These are phyloP conservation scores for Nomia melanderi DNA, from an alignment of 1,140 invertebrate species.

Conservation along the genomic window DNA sequence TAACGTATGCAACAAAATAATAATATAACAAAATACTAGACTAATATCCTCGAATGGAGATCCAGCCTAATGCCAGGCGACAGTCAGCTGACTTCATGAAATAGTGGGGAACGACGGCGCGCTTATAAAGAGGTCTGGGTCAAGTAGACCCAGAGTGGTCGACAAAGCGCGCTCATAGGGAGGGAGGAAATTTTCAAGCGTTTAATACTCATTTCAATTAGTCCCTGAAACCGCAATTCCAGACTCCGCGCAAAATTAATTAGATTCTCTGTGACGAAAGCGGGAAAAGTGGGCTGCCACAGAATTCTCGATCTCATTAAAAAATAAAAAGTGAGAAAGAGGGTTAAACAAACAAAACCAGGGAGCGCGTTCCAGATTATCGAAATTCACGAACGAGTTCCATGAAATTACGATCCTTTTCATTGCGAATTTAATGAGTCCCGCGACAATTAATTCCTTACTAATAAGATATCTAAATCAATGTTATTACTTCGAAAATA, in stretches of 20 bases:
- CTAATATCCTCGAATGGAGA: not conserved
- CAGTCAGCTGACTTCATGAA: not conserved
- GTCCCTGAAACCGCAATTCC: not conserved
- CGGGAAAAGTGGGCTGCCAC: not conserved
- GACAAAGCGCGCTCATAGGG: not conserved
- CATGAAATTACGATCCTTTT: not conserved
- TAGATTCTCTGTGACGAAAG: not conserved
- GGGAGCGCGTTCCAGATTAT: not conserved
- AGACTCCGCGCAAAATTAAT: not conserved
- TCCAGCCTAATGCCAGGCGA: not conserved
- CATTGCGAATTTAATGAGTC: constrained; percentile 11
- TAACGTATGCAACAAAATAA: too few species aligned
- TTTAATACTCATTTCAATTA: constrained; percentile 4
- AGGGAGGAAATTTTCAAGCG: not conserved
- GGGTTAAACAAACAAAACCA: not conserved
- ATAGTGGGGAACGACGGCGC: not conserved
- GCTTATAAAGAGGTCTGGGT: not conserved
- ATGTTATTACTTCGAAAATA: too few species aligned
- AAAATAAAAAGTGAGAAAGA: too few species aligned
- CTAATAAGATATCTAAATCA: too few species aligned
- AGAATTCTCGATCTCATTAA: not conserved
- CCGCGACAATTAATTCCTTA: not conserved
- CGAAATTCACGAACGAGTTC: constrained; percentile 4
- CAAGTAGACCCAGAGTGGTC: not conserved
- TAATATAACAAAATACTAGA: too few species aligned